These are phyloP conservation scores for Sisor rabdophorus DNA, from an alignment of 2,113 vertebrate species.

Conservation along the genomic window DNA sequence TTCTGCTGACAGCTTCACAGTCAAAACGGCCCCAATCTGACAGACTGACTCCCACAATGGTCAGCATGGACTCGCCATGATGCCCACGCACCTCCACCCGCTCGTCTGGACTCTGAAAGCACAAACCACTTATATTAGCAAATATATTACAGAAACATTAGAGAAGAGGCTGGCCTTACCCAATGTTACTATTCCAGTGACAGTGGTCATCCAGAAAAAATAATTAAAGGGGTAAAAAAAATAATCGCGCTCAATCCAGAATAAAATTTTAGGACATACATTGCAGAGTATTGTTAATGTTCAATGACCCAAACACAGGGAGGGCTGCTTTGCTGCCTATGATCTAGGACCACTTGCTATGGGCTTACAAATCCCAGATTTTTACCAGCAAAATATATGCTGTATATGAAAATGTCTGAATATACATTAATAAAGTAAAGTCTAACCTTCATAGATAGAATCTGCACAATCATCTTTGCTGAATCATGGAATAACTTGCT, in stretches of 20 bases:
- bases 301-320: not conserved
- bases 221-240: too few species aligned
- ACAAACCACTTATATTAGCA: slow-evolving; percentile 17
- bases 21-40: slow-evolving; percentile 89
- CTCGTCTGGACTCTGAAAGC: slow-evolving; percentile 82
- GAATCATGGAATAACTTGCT: too few species aligned
- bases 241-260: too few species aligned
- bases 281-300: not conserved
- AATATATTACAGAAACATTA: slow-evolving; percentile 1
- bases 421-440: too few species aligned
- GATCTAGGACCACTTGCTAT: not conserved
- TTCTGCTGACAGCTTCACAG: slow-evolving; percentile 95
- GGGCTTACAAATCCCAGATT: too few species aligned
- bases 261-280: not conserved
- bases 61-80: slow-evolving; percentile 84
- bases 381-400: too few species aligned
- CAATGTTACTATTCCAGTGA: not conserved
- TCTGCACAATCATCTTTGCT: too few species aligned
- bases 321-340: not conserved
- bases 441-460: too few species aligned
- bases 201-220: not conserved
- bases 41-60: slow-evolving; percentile 82
- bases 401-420: too few species aligned
- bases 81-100: slow-evolving; percentile 87
- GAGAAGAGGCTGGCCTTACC: not conserved